Conservation (phyloP, 1,140 invertebrate genomes). For the Arctopsyche grandis region DNA sequence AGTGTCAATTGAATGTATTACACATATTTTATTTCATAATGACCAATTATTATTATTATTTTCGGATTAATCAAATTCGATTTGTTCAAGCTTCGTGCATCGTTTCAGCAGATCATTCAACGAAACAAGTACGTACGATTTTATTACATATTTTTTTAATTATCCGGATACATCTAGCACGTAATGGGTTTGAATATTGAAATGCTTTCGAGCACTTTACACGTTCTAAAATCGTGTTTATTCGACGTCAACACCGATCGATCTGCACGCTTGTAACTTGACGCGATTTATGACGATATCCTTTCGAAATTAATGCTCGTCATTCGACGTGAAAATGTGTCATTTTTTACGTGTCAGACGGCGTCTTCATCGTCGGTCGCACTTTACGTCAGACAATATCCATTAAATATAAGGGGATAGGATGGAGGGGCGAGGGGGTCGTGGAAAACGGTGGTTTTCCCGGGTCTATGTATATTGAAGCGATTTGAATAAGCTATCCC, state of each 20-base stretch:
- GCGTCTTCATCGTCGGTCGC: not conserved
- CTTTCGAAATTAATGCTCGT: slow-evolving; percentile 9
- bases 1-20: too few species aligned
- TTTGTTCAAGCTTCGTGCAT: too few species aligned
- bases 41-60: too few species aligned
- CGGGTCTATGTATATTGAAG: not conserved
- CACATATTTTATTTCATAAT: too few species aligned
- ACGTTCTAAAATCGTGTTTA: slow-evolving; percentile 1
- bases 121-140: too few species aligned
- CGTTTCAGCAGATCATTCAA: too few species aligned
- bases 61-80: too few species aligned
- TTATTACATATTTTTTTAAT: too few species aligned
- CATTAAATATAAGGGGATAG: slow-evolving; percentile 5
- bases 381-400: slow-evolving; percentile 30
- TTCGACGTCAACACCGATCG: not conserved
- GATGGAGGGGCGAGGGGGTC: not conserved
- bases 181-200: too few species aligned
- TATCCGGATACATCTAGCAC: too few species aligned
- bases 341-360: slow-evolving; percentile 6
- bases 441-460: slow-evolving; percentile 1
- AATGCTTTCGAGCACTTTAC: not conserved
- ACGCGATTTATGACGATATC: not conserved
- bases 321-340: not conserved
- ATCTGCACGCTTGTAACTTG: not conserved
- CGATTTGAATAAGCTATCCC: slow-evolving; percentile 34